These are phyloP conservation scores for Tryphoninae sp. DNA, from an alignment of 2,888 invertebrate genomes.

Conservation along the genomic window DNA sequence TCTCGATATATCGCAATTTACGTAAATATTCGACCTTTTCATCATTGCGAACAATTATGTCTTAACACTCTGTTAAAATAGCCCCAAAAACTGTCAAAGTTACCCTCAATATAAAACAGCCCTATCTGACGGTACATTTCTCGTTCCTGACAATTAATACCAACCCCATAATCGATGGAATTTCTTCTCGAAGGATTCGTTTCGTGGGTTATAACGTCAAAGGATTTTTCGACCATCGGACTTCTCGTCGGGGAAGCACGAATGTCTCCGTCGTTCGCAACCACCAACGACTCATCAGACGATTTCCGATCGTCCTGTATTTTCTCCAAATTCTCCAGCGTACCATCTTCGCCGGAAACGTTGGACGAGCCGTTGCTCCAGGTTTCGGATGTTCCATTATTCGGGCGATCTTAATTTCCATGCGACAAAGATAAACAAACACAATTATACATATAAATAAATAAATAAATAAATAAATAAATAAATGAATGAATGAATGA, in stretches of 20 bases:
- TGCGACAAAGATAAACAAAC: not conserved
- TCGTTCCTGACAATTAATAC: conserved; percentile 8
- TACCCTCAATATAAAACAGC: no score
- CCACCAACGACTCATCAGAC: conserved; percentile 36
- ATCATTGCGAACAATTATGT: no score
- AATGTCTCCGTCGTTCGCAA: conserved; percentile 54
- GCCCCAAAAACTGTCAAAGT: no score
- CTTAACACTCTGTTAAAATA: no score
- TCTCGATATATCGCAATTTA: no score
- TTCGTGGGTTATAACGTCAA: conserved; percentile 71
- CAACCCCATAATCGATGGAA: conserved; percentile 68
- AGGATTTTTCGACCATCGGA: conserved; percentile 68
- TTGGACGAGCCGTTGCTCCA: conserved; percentile 62
- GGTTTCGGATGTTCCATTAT: conserved; percentile 53
- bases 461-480: not conserved
- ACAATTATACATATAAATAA: not conserved
- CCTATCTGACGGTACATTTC: no score
- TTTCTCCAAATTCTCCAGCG: conserved; percentile 35
- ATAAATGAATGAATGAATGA: conserved; percentile 1
- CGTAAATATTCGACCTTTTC: no score
- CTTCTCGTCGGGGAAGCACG: conserved; percentile 63
- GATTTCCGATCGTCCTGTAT: conserved; percentile 41
- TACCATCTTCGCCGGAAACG: conserved; percentile 41
- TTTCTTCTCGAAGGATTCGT: conserved; percentile 68
- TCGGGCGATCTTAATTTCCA: conserved; percentile 24